Percentiles rank a stretch among this genome's conserved stretches.
Conservation (phyloP, 2,113 vertebrate species). For the Vombatus ursinus region DNA sequence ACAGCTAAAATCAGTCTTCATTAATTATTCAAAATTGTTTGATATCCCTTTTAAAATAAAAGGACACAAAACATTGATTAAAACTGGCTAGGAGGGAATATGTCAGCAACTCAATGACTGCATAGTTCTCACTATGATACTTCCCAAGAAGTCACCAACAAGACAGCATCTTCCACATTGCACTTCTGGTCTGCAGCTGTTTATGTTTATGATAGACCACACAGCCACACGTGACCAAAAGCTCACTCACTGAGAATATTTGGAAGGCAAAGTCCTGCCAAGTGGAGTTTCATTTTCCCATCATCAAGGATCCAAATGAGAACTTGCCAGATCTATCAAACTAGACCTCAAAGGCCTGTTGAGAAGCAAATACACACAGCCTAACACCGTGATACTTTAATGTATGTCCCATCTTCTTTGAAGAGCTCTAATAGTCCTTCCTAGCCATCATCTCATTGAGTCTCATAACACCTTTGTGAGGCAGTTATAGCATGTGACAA, state of each 20-base stretch:
- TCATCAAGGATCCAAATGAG: no score
- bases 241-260: no score
- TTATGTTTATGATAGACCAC: background rate
- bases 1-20: background rate
- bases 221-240: no score
- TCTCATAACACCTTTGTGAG: background rate
- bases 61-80: background rate
- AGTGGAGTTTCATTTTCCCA: no score
- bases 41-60: background rate
- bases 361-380: no score
- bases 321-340: no score
- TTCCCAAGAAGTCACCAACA: background rate
- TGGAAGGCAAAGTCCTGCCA: no score
- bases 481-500: background rate
- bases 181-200: slow-evolving; percentile 4
- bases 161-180: background rate
- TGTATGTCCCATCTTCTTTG: background rate
- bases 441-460: accelerated
- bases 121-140: background rate
- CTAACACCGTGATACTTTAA: no score
- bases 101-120: background rate
- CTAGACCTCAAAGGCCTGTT: no score
- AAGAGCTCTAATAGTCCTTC: background rate
- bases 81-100: background rate
- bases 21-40: background rate